Conservation (phyloP, 2,113 vertebrate genomes). For the Varanus komodoensis region DNA sequence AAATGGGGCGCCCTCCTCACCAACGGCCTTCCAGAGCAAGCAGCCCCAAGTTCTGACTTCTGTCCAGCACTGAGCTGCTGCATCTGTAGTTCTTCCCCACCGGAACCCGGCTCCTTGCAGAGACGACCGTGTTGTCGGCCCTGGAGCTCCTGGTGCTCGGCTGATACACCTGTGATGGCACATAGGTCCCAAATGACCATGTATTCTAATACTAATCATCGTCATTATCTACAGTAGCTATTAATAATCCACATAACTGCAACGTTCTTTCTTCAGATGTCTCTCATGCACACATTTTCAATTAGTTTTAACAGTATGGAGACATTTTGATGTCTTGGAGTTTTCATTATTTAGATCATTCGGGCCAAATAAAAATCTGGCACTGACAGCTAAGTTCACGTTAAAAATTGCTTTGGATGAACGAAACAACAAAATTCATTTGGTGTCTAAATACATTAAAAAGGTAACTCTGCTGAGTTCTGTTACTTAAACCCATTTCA, state of each 20-base stretch:
- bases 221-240: slow-evolving; percentile 29
- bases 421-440: slow-evolving; percentile 4
- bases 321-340: neutral
- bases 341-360: slow-evolving; percentile 39
- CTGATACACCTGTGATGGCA: neutral
- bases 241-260: slow-evolving; percentile 36
- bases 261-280: slow-evolving; percentile 7
- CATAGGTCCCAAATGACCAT: neutral
- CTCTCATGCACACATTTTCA: neutral
- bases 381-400: slow-evolving; percentile 12
- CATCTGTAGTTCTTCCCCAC: neutral
- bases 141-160: neutral
- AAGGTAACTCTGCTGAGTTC: neutral
- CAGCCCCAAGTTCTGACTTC: neutral
- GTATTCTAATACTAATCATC: slow-evolving; percentile 25
- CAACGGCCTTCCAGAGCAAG: neutral
- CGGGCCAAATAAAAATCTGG: slow-evolving; percentile 26
- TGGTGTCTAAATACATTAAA: neutral
- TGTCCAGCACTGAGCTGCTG: neutral
- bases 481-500: slow-evolving; percentile 49
- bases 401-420: slow-evolving; percentile 21
- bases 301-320: slow-evolving; percentile 36
- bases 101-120: neutral
- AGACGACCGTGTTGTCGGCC: neutral
- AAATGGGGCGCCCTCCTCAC: no score